Conservation (phyloP, 2,888 invertebrate species). For the Eledone cirrhosa region DNA sequence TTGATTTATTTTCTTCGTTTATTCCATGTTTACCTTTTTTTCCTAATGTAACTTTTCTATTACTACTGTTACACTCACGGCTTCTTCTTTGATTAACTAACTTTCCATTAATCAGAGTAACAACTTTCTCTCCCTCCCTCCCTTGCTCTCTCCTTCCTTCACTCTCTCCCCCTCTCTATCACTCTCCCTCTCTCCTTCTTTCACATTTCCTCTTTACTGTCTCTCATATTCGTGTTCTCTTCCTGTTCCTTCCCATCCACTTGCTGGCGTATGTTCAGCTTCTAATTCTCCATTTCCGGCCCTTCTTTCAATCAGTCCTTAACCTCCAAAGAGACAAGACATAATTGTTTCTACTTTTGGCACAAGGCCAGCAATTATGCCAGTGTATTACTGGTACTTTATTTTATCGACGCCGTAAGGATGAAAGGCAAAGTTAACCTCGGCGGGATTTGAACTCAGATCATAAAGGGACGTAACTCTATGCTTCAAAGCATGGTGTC, state of each 20-base stretch:
- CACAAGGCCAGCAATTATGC: no score
- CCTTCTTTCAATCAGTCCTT: no score
- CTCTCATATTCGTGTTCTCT: not conserved
- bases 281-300: not conserved
- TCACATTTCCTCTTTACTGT: not conserved
- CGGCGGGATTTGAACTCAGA: no score
- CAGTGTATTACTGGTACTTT: no score
- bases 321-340: no score
- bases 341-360: no score
- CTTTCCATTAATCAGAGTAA: not conserved
- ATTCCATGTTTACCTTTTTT: not conserved
- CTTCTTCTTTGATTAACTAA: not conserved
- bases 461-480: no score
- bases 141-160: not conserved
- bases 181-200: not conserved
- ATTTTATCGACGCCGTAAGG: no score
- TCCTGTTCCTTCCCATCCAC: no score
- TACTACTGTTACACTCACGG: not conserved
- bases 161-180: slow-evolving; percentile 10
- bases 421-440: no score
- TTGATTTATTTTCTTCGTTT: not conserved
- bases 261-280: no score
- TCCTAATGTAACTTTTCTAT: not conserved
- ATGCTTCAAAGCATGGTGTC: no score
- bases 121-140: slow-evolving; percentile 10